A percentile compares a stretch with the other conserved stretches of the same genome.
Evolutionary conservation across 2,113 vertebrate genomes (phyloP).

Genomic region (Fregata magnificens): DNA sequence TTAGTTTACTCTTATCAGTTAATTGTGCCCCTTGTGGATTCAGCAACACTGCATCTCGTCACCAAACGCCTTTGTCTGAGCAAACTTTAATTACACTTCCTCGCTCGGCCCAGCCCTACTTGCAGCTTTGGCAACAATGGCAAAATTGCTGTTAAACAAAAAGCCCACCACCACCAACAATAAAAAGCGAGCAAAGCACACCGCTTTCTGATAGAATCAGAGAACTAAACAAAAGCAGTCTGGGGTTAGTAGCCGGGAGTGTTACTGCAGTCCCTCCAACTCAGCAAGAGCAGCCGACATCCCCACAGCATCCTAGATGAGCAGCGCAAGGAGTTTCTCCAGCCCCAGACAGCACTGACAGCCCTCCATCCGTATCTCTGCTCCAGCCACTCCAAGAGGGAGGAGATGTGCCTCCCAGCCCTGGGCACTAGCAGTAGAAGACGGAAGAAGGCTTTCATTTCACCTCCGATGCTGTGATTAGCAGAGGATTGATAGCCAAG

Average conservation of each 20-base stretch:
- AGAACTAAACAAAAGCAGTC: not conserved
- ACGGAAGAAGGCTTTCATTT: not conserved
- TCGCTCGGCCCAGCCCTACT: not conserved
- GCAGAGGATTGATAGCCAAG: not conserved
- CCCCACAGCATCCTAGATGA: not conserved
- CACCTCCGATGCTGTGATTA: not conserved
- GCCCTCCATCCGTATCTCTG: fast-evolving
- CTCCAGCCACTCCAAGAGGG: not conserved
- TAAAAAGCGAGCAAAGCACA: not conserved
- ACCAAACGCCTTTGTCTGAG: conserved; percentile 39
- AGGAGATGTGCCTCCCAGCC: not conserved
- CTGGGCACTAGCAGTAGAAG: not conserved
- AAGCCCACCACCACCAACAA: fast-evolving
- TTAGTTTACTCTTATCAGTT: conserved; percentile 74
- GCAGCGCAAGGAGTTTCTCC: not conserved
- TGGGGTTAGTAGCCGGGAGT: not conserved
- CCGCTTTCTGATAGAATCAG: not conserved
- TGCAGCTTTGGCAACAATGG: not conserved
- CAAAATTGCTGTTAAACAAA: not conserved
- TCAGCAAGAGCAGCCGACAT: not conserved
- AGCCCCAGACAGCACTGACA: not conserved
- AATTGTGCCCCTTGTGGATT: conserved; percentile 70
- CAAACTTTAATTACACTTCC: conserved; percentile 55
- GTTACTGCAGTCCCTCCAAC: not conserved
- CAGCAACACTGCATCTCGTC: conserved; percentile 40